Percentiles rank a stretch among this genome's conserved stretches.
phyloP scores from a whole-genome alignment of 2,888 invertebrate species.

The Glaucopsyche alexis region DNA sequence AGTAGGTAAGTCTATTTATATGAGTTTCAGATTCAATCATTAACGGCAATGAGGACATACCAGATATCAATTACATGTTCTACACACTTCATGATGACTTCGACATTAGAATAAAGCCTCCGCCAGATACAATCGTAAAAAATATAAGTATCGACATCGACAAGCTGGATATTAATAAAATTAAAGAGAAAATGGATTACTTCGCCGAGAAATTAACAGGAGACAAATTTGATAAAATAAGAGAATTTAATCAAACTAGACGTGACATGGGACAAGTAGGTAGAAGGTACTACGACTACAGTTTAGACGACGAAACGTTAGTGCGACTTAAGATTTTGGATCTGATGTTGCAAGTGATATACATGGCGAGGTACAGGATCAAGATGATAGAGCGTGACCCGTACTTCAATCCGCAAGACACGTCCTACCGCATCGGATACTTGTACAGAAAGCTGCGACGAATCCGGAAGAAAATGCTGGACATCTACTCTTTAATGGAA shows the following conservation, averaged over 20 bases:
- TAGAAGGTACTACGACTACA: conserved; percentile 6
- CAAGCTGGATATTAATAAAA: conserved; percentile 37
- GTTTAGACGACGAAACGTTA: not conserved
- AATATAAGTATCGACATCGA: conserved; percentile 41
- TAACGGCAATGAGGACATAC: not conserved
- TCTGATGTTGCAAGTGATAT: conserved; percentile 48
- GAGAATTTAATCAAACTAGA: conserved; percentile 35
- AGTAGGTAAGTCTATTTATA: not conserved
- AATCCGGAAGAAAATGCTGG: conserved; percentile 40
- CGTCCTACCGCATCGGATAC: conserved; percentile 48
- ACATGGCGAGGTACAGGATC: conserved; percentile 49
- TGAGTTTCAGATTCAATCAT: not conserved
- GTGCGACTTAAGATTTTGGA: conserved; percentile 42
- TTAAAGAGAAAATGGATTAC: conserved; percentile 35
- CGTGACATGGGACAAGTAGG: conserved; percentile 26
- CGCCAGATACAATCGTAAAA: conserved; percentile 33
- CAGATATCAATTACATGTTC: conserved; percentile 39
- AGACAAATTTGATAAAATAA: not conserved
- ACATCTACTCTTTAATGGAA: conserved; percentile 39
- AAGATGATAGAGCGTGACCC: conserved; percentile 42
- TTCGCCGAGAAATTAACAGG: not conserved
- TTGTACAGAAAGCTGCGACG: conserved; percentile 42
- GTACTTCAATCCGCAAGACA: conserved; percentile 45
- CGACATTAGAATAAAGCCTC: not conserved
- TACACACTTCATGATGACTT: conserved; percentile 33